Conservation (phyloP, 2,797 vertebrate species). For the Echeneis naucrates region DNA sequence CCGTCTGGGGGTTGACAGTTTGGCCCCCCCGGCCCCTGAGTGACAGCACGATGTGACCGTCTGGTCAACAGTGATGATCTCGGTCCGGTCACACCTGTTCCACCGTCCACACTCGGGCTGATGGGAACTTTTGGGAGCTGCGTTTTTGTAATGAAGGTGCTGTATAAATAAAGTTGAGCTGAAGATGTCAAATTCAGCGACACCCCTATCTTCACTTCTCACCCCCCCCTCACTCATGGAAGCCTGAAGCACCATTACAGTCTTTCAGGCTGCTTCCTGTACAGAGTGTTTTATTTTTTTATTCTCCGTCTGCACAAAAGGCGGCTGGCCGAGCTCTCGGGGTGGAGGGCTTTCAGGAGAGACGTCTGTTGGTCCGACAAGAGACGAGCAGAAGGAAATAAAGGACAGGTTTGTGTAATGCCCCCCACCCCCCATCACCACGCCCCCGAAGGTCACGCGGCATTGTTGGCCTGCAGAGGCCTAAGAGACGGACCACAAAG, state of each 20-base stretch:
- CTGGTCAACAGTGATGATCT: slow-evolving; percentile 40
- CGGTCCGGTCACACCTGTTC: slow-evolving; percentile 64
- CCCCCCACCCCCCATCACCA: slow-evolving; percentile 59
- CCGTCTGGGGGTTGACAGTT: slow-evolving; percentile 39
- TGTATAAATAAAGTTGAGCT: no score
- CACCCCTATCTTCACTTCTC: slow-evolving; percentile 74
- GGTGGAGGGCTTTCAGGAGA: slow-evolving; percentile 83
- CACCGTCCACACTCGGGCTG: neutral
- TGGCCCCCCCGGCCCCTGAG: slow-evolving; percentile 22
- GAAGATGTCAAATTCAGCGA: slow-evolving; percentile 88
- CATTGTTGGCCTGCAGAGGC: slow-evolving; percentile 87
- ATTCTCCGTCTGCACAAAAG: slow-evolving; percentile 86
- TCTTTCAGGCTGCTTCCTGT: slow-evolving; percentile 92
- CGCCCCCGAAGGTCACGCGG: slow-evolving; percentile 81
- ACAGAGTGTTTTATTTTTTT: slow-evolving; percentile 86
- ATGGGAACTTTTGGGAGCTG: slow-evolving; percentile 6
- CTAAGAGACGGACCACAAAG: slow-evolving; percentile 89
- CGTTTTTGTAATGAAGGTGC: no score
- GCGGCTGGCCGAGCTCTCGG: slow-evolving; percentile 83
- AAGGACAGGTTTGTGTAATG: slow-evolving; percentile 87
- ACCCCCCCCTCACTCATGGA: slow-evolving; percentile 55
- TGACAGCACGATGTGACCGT: slow-evolving; percentile 33
- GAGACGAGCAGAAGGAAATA: slow-evolving; percentile 61
- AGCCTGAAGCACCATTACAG: slow-evolving; percentile 89
- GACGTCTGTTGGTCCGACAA: slow-evolving; percentile 77